These are phyloP conservation scores for Pristionchus mayeri DNA, from an alignment of 2,888 invertebrate genomes.

Conservation along the genomic window DNA sequence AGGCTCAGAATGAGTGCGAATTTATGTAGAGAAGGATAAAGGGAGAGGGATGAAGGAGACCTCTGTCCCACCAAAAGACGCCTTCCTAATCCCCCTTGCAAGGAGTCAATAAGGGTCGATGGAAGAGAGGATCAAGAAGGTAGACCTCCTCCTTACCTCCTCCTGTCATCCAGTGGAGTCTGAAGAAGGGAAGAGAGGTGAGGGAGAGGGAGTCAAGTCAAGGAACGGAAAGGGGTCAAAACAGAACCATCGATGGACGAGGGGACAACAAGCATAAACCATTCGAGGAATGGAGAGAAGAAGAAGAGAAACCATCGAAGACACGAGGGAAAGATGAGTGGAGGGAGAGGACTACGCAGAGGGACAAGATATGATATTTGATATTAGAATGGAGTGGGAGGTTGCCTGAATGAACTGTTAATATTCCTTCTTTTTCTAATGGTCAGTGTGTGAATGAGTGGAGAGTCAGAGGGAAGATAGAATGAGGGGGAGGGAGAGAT, in stretches of 20 bases:
- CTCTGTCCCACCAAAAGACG: neutral
- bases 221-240: neutral
- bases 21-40: slow-evolving; percentile 37
- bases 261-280: slow-evolving; percentile 27
- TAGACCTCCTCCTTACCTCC: neutral
- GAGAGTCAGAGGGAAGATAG: too few relatives aligned
- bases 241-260: neutral
- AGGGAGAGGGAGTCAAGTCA: neutral
- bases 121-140: neutral
- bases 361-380: too few relatives aligned
- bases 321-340: neutral
- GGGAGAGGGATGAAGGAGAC: neutral
- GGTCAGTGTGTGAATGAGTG: too few relatives aligned
- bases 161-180: too few relatives aligned
- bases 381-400: too few relatives aligned
- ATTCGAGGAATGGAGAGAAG: neutral
- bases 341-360: neutral
- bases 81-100: neutral
- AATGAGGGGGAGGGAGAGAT: too few relatives aligned
- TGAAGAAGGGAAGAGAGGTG: neutral
- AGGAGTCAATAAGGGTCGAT: neutral
- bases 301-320: neutral
- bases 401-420: too few relatives aligned
- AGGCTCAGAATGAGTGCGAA: slow-evolving; percentile 11
- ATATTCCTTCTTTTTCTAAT: too few relatives aligned